Conservation (phyloP, 2,113 vertebrate genomes). For the Pygoscelis antarcticus region DNA sequence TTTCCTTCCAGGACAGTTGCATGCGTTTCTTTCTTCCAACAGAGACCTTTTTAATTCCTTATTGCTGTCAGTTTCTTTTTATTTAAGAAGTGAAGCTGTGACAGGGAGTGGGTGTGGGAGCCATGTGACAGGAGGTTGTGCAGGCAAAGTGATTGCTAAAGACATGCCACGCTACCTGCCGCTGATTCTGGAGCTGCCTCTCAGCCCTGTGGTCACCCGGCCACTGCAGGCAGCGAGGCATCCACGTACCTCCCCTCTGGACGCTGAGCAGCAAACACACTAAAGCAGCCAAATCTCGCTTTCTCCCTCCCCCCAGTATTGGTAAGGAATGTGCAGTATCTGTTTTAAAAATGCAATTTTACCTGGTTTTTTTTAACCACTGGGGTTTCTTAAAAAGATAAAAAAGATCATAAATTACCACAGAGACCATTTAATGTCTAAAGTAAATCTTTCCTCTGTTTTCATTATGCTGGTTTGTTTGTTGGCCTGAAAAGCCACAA, state of each 20-base stretch:
- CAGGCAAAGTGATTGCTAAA: not conserved
- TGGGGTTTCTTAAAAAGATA: not conserved
- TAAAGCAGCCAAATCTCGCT: not conserved
- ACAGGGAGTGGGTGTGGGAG: not conserved
- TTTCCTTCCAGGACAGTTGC: not conserved
- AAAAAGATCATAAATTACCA: not conserved
- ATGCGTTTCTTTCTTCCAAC: not conserved
- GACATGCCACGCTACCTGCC: not conserved
- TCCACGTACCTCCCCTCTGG: fast-evolving
- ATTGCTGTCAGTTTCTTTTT: slow-evolving; percentile 29
- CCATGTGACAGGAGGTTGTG: not conserved
- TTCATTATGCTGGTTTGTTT: not conserved
- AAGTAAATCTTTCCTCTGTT: not conserved
- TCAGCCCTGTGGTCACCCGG: not conserved
- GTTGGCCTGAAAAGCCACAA: not conserved
- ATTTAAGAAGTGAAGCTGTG: not conserved
- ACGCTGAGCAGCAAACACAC: not conserved
- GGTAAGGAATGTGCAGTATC: not conserved
- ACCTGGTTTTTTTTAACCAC: not conserved
- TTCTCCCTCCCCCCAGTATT: not conserved
- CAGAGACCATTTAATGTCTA: not conserved
- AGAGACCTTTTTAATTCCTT: not conserved
- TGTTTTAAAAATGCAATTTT: not conserved
- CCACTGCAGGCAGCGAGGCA: not conserved
- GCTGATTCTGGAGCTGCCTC: not conserved